Evolutionary conservation across 2,888 invertebrate genomes (phyloP).

Genomic region (Leptogaster cylindrica): DNA sequence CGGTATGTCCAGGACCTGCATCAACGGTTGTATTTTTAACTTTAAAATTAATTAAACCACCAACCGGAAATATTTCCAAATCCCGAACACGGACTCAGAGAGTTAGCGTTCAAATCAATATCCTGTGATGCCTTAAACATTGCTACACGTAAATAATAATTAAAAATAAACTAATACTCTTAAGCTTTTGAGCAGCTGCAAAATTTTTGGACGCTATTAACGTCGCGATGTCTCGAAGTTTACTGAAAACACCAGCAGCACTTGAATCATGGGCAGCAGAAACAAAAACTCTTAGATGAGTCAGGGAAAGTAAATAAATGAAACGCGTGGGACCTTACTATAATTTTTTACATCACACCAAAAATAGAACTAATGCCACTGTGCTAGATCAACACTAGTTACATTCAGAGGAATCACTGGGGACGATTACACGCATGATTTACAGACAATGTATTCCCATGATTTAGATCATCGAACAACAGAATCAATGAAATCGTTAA

Average conservation of each 20-base stretch:
- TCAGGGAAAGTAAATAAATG: constrained; percentile 23
- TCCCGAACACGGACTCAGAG: background rate
- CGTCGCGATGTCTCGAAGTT: constrained; percentile 9
- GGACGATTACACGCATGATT: no score
- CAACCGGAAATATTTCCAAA: background rate
- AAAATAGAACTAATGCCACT: no score
- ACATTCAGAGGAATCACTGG: no score
- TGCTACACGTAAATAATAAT: background rate
- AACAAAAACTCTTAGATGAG: background rate
- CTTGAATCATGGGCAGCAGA: background rate
- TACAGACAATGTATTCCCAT: no score
- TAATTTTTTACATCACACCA: no score
- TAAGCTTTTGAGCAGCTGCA: background rate
- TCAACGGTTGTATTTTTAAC: background rate
- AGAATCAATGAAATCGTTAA: no score
- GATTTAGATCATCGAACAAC: no score
- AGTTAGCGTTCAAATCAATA: constrained; percentile 55
- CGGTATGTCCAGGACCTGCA: constrained; percentile 49
- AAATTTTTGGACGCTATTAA: background rate
- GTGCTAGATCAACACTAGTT: no score
- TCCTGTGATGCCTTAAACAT: constrained; percentile 61
- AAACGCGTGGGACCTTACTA: constrained; percentile 19
- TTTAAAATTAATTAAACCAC: background rate
- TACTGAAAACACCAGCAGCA: background rate
- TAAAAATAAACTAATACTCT: constrained; percentile 35